Evolutionary conservation across 1,140 invertebrate genomes (phyloP), one percentile per base, ranked within the genome.

Genomic region (Drosophila persimilis): DNA sequence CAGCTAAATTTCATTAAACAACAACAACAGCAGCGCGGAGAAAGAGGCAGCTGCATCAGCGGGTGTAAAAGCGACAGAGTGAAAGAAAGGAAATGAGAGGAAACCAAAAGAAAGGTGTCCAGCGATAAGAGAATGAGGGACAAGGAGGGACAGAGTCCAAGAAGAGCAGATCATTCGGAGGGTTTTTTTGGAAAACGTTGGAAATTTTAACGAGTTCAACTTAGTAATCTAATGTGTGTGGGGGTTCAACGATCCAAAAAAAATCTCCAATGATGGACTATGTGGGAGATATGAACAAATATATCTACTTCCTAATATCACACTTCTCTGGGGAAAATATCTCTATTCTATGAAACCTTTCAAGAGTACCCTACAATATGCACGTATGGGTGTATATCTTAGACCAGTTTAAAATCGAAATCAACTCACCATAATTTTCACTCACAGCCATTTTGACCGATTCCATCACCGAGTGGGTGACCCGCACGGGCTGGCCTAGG

Each of bases 401-500:
- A 15, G 20, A 29, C 11, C 13, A 29, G 9, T 26, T 15, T 3
- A 55, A 65, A 60, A 35, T 64, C 41, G 66, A 52, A 61, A 57
- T 81, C 55, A 53, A 80, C 93, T 94, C 90, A 94, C 93, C 93
- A 91, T 94, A 94, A 90, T 93, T 93, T 84, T 93, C 93, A 89
- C 93, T 93, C 92, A 93, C 91, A 77, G 85, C 91, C 69, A 64
- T 77, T 58, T 86, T 52, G 70, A 94, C 93, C 62, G 93, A 92
- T 75, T 93, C 91, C 39, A 93, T 91, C 66, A 92, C 93, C 74
- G 92, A 92, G 72, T 91, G 91, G 79, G 92, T 93, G 73, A 93
- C 93, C 75, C 93, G 92, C 73, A 94, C 92, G 60, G 94, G 94
- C 84, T 94, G 93, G 65, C 94, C 94, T 63, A 94, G 92, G 58